Percentiles rank a stretch among this genome's conserved stretches.
Conservation (phyloP, 35 echinoderm and acorn worm species). For the Lytechinus pictus region DNA sequence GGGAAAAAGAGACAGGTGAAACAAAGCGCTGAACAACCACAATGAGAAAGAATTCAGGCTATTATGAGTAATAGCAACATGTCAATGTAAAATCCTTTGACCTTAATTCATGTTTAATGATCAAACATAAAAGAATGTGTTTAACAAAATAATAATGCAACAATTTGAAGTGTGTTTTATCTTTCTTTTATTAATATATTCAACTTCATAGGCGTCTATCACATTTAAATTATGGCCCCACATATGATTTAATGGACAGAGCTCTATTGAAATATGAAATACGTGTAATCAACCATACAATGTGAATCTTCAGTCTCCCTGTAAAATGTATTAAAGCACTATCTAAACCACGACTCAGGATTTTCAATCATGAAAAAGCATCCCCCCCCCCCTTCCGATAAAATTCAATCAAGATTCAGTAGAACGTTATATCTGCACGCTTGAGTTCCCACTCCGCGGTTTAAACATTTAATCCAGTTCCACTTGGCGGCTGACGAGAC, state of each 20-base stretch:
- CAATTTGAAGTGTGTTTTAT: not conserved
- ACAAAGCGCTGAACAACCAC: not conserved
- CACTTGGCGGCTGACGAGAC: not conserved
- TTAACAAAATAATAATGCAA: not conserved
- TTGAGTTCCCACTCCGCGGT: not conserved
- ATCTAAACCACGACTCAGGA: not conserved
- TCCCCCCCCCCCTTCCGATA: not conserved
- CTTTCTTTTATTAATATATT: not conserved
- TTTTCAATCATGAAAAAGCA: not conserved
- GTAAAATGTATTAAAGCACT: not conserved
- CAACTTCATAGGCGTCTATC: not conserved
- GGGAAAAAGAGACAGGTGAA: not conserved
- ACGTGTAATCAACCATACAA: not conserved
- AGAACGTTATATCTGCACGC: not conserved
- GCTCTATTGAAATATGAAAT: not conserved
- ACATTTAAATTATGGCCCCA: too few species aligned
- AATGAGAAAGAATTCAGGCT: not conserved
- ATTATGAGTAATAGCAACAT: not conserved
- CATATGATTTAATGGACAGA: not conserved
- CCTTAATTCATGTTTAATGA: not conserved
- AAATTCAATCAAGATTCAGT: not conserved
- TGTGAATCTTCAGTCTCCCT: not conserved
- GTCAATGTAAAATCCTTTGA: not conserved
- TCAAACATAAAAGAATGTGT: not conserved
- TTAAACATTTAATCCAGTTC: slow-evolving; percentile 18